Base-by-base conservation (phyloP, 2,797 vertebrate species). In the Pyrrhura leucotis region DNA sequence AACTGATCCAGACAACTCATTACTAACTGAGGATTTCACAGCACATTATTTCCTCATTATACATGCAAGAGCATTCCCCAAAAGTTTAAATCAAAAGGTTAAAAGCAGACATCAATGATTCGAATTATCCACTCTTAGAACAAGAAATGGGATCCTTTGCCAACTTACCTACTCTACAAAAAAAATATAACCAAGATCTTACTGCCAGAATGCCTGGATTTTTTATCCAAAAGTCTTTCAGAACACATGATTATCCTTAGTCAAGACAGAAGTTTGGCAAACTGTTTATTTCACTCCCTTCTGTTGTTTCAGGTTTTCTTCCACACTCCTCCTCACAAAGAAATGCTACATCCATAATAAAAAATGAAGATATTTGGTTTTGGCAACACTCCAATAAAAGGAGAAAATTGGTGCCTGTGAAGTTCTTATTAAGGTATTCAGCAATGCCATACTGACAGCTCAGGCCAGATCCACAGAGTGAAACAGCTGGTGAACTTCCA, bases 211-310 rank as follows among this genome's bases (percentile, higher is more conserved):
- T 40, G 66, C 87, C 89, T 82, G 45, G 75, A 88, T 66, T 66
- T 95, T 81, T 89, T 87, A 91, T 92, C 54, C 73, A 86, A 51
- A 91, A 74, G 35, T 81, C 69, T 21, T 73, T 86, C 65, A 80
- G 40, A 79, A 75, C 28, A 81, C 31, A 76, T 40, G 28, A 77
- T 88, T 92, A 91, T 79, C 76, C 81, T 61, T 33, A 56, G 47
- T 61, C 48, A 78, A 87, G 79, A 93, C 25, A 84, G 66, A 89
- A 90, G 16, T 80, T 37, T 66, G 79, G 75, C 68, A 65, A 87
- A 87, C 33, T 44, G 40, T 50, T 94, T 84, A 77, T 42, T 95
- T 68, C 75, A 83, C 61, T 95, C 68, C 44, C 56, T 90, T 89
- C 53, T 68, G 68, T 50, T 83, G 20, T 85, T 93, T 54, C 86